Conservation (phyloP, 2,113 vertebrate genomes). For the Macheiramphus alcinus region DNA sequence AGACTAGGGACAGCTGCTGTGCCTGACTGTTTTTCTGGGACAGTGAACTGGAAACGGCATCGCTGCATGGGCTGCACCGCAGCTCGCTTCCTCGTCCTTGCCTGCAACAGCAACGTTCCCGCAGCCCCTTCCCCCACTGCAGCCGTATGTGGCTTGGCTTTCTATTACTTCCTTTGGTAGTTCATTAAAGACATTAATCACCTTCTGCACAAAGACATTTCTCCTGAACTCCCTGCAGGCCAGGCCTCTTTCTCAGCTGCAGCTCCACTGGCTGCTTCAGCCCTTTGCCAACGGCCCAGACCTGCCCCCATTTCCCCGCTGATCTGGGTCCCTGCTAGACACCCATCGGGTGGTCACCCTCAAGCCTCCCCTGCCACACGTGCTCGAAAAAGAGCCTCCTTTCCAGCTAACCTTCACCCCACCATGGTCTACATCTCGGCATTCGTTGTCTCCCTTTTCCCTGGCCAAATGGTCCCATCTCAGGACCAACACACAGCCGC, state of each 20-base stretch:
- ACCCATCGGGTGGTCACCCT: rapidly evolving
- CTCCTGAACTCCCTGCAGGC: constrained; percentile 26
- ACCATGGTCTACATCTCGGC: background rate
- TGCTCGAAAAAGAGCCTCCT: background rate
- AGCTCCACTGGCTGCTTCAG: background rate
- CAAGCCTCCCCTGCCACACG: rapidly evolving
- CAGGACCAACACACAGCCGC: rapidly evolving
- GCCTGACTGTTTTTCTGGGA: background rate
- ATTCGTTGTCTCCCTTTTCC: background rate
- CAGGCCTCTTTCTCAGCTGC: constrained; percentile 1
- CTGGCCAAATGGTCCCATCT: too few relatives aligned
- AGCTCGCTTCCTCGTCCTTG: background rate
- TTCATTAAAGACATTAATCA: constrained; percentile 41
- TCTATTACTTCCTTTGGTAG: constrained; percentile 33
- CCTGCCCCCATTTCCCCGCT: background rate
- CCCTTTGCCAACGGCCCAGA: background rate
- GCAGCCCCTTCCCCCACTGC: background rate
- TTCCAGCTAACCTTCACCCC: background rate
- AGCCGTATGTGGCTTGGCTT: background rate
- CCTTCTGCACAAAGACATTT: background rate
- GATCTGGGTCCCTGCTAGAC: too few relatives aligned
- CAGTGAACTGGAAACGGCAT: background rate
- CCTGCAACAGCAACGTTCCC: background rate
- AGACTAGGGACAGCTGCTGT: background rate
- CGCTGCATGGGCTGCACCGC: background rate